A percentile compares a stretch with the other conserved stretches of the same genome.
These are phyloP conservation scores for Plectrocnemia conspersa DNA, from an alignment of 1,140 invertebrate species.

Conservation along the genomic window DNA sequence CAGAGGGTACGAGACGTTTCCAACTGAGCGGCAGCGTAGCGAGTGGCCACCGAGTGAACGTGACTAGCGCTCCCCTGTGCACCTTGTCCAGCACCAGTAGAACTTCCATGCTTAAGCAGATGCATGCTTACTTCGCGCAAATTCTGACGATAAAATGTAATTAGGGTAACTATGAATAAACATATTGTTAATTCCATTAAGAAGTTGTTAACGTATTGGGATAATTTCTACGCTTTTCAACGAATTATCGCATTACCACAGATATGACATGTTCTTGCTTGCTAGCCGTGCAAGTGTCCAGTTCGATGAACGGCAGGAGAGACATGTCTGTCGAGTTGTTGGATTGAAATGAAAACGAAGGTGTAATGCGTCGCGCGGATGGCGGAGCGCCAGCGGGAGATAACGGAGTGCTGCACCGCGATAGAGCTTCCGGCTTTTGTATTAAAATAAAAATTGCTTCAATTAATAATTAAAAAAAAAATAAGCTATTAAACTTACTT, in stretches of 20 bases:
- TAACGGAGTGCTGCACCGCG: constrained; percentile 75
- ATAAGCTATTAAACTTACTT: constrained; percentile 47
- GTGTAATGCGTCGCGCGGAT: constrained; percentile 38
- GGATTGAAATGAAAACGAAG: constrained; percentile 28
- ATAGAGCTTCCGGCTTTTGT: constrained; percentile 70
- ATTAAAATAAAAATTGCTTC: constrained; percentile 3
- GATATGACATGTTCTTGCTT: constrained; percentile 83
- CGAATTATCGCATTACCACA: constrained; percentile 58
- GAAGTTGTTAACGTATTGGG: background rate
- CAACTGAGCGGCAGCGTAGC: constrained; percentile 72
- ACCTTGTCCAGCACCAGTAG: constrained; percentile 39
- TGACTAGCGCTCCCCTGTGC: constrained; percentile 60
- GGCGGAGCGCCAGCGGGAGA: constrained; percentile 54
- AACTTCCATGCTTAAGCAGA: constrained; percentile 67
- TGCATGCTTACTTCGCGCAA: constrained; percentile 77
- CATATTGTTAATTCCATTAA: constrained; percentile 6
- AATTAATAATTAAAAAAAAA: constrained; percentile 6
- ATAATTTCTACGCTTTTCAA: background rate
- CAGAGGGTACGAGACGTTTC: constrained; percentile 73
- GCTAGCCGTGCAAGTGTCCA: constrained; percentile 79
- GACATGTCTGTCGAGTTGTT: constrained; percentile 46
- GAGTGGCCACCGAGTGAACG: constrained; percentile 74
- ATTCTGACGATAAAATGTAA: constrained; percentile 53
- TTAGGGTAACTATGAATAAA: no score
- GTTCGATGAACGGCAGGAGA: constrained; percentile 70